phyloP scores from a whole-genome alignment of 2,113 vertebrate species.

The Burhinus bistriatus region DNA sequence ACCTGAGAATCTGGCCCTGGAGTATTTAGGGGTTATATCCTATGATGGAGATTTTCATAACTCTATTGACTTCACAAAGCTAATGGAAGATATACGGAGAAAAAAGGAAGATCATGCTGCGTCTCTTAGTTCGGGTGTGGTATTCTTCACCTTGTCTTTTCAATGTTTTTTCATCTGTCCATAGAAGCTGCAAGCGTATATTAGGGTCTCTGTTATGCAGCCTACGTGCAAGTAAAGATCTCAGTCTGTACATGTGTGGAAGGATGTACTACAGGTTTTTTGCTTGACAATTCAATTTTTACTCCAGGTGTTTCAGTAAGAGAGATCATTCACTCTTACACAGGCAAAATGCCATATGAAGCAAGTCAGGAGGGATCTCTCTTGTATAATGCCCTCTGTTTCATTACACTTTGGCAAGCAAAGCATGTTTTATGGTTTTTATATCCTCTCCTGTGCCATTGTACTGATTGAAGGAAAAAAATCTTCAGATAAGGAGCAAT shows the following conservation, averaged over 20 bases:
- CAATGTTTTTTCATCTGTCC: neutral
- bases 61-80: neutral
- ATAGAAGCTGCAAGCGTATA: neutral
- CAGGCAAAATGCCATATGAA: neutral
- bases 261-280: neutral
- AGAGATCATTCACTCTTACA: neutral
- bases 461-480: neutral
- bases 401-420: conserved; percentile 5
- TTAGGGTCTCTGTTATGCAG: neutral
- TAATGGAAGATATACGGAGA: neutral
- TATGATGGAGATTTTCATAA: neutral
- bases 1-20: neutral
- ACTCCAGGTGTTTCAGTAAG: neutral
- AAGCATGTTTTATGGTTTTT: conserved; percentile 15
- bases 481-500: neutral
- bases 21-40: neutral
- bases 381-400: neutral
- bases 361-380: neutral
- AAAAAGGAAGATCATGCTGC: accelerated
- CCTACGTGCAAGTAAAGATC: neutral
- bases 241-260: neutral
- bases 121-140: neutral
- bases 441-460: neutral
- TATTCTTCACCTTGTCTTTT: neutral
- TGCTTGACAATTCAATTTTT: neutral